phyloP scores from a whole-genome alignment of 2,113 vertebrate genomes.

The Manacus vitellinus region DNA sequence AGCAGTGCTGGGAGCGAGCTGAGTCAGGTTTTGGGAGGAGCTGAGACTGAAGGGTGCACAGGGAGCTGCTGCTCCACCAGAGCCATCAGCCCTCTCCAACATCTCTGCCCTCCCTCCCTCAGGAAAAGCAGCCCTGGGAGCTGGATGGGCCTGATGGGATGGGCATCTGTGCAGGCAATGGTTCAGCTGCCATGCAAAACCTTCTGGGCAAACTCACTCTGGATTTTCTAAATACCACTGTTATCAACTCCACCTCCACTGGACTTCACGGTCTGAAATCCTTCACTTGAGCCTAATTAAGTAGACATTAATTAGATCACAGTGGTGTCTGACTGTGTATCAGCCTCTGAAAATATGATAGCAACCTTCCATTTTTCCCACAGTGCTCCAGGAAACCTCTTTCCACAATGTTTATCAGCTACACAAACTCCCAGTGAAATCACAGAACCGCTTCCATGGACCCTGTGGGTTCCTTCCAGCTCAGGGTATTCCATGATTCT shows the following conservation, averaged over 20 bases:
- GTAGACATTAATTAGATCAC: background rate
- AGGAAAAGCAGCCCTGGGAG: background rate
- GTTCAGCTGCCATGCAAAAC: background rate
- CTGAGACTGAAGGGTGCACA: accelerated
- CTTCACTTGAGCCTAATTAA: background rate
- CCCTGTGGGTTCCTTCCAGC: background rate
- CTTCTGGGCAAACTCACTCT: background rate
- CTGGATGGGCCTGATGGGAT: accelerated
- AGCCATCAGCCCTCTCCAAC: background rate
- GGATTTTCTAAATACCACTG: background rate
- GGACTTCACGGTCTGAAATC: background rate
- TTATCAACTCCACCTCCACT: background rate
- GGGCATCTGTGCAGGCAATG: accelerated
- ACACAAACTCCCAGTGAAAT: background rate
- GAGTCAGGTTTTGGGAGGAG: background rate
- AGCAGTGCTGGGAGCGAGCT: background rate
- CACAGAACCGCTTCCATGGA: accelerated
- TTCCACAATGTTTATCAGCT: accelerated
- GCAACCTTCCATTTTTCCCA: background rate
- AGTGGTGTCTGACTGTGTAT: background rate
- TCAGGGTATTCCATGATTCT: background rate
- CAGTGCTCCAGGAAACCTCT: background rate
- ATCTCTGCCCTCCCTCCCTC: background rate
- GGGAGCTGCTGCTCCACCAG: accelerated
- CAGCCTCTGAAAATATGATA: background rate